These are phyloP conservation scores for Microcebus lehilahytsara DNA, from an alignment of 2,113 vertebrate genomes.

Conservation along the genomic window DNA sequence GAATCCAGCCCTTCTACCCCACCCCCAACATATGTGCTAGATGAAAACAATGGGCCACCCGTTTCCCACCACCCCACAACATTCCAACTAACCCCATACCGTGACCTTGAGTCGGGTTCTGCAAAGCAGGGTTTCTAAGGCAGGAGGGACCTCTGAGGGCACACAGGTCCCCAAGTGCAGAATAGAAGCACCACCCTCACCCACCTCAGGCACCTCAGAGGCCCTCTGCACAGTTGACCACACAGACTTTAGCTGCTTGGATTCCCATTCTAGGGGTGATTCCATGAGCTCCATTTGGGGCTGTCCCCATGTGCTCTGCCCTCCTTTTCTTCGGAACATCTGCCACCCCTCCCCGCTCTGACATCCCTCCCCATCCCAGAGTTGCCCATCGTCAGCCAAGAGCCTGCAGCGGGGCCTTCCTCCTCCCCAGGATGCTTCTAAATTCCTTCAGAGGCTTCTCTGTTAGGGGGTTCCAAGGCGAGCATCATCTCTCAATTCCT, in stretches of 20 bases:
- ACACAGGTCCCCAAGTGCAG: not conserved
- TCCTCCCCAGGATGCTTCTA: conserved; percentile 11
- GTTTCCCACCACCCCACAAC: too few species aligned
- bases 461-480: not conserved
- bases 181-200: rapidly evolving
- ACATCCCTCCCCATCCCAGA: not conserved
- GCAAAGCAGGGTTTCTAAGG: not conserved
- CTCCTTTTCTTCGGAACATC: not conserved
- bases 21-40: not conserved
- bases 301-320: not conserved
- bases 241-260: rapidly evolving
- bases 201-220: too few species aligned
- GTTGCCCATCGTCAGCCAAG: not conserved
- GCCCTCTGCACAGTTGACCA: not conserved
- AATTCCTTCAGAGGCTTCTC: conserved; percentile 31
- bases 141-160: not conserved
- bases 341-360: not conserved
- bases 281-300: too few species aligned
- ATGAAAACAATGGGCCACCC: not conserved
- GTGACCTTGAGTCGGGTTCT: not conserved
- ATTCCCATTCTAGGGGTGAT: not conserved
- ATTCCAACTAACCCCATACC: not conserved
- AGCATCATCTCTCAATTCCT: conserved; percentile 50
- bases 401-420: not conserved
- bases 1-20: not conserved